phyloP scores from a whole-genome alignment of 2,888 invertebrate species.

The Agrotis puta region DNA sequence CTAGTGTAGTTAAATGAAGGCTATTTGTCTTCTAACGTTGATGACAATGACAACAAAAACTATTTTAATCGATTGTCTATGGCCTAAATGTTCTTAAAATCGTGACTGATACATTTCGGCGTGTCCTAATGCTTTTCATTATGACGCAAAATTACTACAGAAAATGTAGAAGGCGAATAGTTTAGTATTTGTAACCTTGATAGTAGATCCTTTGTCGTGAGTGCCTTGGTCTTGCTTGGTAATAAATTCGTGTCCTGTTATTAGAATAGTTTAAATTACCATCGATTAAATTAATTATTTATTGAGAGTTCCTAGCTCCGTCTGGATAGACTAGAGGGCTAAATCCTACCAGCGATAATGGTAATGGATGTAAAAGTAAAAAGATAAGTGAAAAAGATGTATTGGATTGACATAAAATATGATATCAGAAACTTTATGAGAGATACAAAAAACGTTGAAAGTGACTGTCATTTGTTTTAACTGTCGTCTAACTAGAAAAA shows the following conservation, averaged over 20 bases:
- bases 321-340: background rate
- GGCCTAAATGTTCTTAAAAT: slow-evolving; percentile 9
- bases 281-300: too few relatives aligned
- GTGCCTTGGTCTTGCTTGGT: background rate
- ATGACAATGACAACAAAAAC: slow-evolving; percentile 27
- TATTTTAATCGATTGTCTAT: slow-evolving; percentile 9
- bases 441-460: background rate
- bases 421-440: too few relatives aligned
- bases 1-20: too few relatives aligned
- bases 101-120: slow-evolving; percentile 33
- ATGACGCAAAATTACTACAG: background rate
- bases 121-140: background rate
- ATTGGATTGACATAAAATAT: too few relatives aligned
- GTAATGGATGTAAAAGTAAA: too few relatives aligned
- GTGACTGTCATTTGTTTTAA: too few relatives aligned
- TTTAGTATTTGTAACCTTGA: slow-evolving; percentile 21
- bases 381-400: too few relatives aligned
- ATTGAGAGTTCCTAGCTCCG: background rate
- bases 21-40: slow-evolving; percentile 5
- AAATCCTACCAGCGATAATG: too few relatives aligned
- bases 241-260: background rate
- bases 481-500: too few relatives aligned
- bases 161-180: slow-evolving; percentile 15
- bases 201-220: slow-evolving; percentile 26
- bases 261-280: background rate